Evolutionary conservation across 2,888 invertebrate genomes (phyloP).

Genomic region (Phytoseiulus persimilis): DNA sequence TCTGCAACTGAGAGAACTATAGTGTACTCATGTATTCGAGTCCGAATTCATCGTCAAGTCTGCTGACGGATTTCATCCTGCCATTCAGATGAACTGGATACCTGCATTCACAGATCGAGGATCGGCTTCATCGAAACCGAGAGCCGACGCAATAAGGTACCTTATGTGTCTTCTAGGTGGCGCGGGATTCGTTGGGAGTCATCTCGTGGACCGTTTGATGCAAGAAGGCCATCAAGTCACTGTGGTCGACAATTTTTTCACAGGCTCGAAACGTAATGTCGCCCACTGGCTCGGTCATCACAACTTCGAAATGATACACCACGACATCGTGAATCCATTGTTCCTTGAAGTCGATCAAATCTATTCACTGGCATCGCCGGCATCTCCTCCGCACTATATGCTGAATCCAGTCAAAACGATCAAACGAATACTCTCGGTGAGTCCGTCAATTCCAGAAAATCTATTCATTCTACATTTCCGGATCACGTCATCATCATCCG

Average conservation of each 20-base stretch:
- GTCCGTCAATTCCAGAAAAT: not conserved
- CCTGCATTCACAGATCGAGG: too few relatives aligned
- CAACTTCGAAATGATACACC: constrained; percentile 96
- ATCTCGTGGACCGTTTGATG: constrained; percentile 91
- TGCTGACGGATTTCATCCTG: too few relatives aligned
- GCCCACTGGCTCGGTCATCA: constrained; percentile 99
- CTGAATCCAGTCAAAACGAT: constrained; percentile 98
- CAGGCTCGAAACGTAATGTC: constrained; percentile 89
- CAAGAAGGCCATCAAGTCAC: constrained; percentile 88
- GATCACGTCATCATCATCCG: too few relatives aligned
- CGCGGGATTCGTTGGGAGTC: constrained; percentile 98
- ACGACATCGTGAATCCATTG: constrained; percentile 94
- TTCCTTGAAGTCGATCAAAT: constrained; percentile 83
- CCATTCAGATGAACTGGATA: too few relatives aligned
- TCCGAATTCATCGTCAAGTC: too few relatives aligned
- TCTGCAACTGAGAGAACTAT: too few relatives aligned
- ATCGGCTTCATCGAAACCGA: not conserved
- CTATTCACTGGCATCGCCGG: constrained; percentile 96
- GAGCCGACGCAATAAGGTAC: too few relatives aligned
- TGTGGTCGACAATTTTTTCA: constrained; percentile 95
- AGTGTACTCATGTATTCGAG: too few relatives aligned
- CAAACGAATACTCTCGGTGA: constrained; percentile 86
- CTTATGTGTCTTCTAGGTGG: constrained; percentile 66
- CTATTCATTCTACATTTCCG: too few relatives aligned
- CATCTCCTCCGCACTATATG: constrained; percentile 99